phyloP scores from a whole-genome alignment of 1,140 invertebrate genomes.

The Chlorops oryzae region DNA sequence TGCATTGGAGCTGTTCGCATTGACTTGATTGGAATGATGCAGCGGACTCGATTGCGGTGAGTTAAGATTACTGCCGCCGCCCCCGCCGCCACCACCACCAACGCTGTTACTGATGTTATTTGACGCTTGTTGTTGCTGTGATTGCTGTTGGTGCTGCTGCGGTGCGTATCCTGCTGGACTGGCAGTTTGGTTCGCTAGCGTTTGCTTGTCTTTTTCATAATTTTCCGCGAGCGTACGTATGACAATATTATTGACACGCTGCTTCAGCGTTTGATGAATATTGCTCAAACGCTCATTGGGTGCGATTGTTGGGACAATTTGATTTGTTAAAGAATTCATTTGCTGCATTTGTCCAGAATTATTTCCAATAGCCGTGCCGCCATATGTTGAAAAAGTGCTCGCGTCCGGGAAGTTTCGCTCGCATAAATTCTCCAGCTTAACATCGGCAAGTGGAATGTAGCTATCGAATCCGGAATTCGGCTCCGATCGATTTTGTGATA shows the following conservation, averaged over 20 bases:
- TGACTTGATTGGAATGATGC: slow-evolving; percentile 41
- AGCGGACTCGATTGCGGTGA: slow-evolving; percentile 44
- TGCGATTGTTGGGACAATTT: slow-evolving; percentile 11
- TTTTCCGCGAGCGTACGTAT: slow-evolving; percentile 87
- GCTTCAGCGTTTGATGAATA: slow-evolving; percentile 70
- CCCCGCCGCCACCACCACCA: no score
- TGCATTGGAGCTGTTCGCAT: slow-evolving; percentile 44
- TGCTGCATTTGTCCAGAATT: slow-evolving; percentile 8
- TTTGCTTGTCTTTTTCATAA: slow-evolving; percentile 69
- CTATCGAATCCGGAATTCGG: slow-evolving; percentile 46
- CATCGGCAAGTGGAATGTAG: slow-evolving; percentile 39
- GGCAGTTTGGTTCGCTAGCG: slow-evolving; percentile 47
- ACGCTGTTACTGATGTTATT: no score
- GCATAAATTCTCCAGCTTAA: slow-evolving; percentile 45
- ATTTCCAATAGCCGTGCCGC: slow-evolving; percentile 17
- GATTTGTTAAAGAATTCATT: slow-evolving; percentile 5
- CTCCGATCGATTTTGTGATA: slow-evolving; percentile 36
- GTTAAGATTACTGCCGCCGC: no score
- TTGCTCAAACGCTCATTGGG: slow-evolving; percentile 50
- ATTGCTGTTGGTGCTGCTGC: slow-evolving; percentile 18
- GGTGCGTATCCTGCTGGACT: slow-evolving; percentile 48
- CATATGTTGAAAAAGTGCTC: slow-evolving; percentile 27
- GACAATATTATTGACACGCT: slow-evolving; percentile 78
- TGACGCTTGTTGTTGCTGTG: neutral
- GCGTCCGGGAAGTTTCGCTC: slow-evolving; percentile 43